Evolutionary conservation across 2,113 vertebrate species (phyloP).

Genomic region (Epinephelus moara): DNA sequence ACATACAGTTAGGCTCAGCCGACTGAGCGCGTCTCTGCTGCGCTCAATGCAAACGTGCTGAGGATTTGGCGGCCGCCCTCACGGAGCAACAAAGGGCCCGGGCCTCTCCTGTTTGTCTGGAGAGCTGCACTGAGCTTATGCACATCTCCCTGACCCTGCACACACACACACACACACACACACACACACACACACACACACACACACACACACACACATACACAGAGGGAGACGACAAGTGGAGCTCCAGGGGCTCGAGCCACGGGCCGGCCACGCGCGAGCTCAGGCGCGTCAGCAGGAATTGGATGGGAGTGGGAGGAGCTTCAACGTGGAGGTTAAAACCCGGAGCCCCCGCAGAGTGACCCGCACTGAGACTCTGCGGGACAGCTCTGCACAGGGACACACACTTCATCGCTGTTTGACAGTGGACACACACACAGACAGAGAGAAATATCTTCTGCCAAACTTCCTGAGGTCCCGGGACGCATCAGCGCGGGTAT

Average conservation of each 20-base stretch:
- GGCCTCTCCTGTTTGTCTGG: conserved; percentile 62
- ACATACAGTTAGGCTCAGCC: conserved; percentile 82
- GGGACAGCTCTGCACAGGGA: conserved; percentile 17
- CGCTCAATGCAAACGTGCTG: conserved; percentile 50
- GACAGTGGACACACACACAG: conserved; percentile 28
- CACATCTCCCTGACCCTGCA: conserved; percentile 41
- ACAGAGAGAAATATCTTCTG: neutral
- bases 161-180: conserved; percentile 42
- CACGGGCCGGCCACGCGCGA: conserved; percentile 86
- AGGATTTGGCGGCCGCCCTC: conserved; percentile 65
- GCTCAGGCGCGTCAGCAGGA: conserved; percentile 43
- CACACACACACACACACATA: conserved; percentile 48
- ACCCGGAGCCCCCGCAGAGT: conserved; percentile 61
- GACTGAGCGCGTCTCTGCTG: conserved; percentile 73
- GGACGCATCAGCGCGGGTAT: conserved; percentile 54
- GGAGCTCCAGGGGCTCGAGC: conserved; percentile 58
- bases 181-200: conserved; percentile 50
- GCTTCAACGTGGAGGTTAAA: conserved; percentile 74
- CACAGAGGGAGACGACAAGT: neutral
- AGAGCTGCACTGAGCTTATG: conserved; percentile 35
- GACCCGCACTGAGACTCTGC: conserved; percentile 59
- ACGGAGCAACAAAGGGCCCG: conserved; percentile 66
- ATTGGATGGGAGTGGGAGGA: conserved; percentile 59
- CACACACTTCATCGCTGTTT: neutral
- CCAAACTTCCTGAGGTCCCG: conserved; percentile 28